Evolutionary conservation across 2,888 invertebrate species (phyloP).

Genomic region (Ophion obscuratus): DNA sequence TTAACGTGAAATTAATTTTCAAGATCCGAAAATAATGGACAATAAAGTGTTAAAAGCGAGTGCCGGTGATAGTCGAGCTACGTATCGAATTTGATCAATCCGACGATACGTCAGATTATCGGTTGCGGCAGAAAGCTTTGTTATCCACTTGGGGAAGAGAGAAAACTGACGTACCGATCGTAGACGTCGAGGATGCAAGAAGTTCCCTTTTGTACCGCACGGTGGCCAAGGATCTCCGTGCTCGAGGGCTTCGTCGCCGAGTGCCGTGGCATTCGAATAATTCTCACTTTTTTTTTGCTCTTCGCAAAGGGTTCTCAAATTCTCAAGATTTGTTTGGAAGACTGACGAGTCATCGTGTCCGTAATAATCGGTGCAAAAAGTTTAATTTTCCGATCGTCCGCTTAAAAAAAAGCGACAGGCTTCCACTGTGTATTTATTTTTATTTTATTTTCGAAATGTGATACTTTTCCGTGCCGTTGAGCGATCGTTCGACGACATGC

Average conservation of each 20-base stretch:
- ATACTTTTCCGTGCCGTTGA: not conserved
- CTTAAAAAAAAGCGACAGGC: no score
- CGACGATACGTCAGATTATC: conserved; percentile 7
- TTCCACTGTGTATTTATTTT: not conserved
- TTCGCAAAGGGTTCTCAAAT: not conserved
- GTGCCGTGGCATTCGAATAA: no score
- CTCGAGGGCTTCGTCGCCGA: conserved; percentile 9
- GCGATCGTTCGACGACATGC: not conserved
- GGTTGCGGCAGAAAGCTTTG: conserved; percentile 36
- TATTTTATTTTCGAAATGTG: not conserved
- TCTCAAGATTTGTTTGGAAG: not conserved
- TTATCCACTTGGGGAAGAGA: conserved; percentile 55
- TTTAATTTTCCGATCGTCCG: not conserved
- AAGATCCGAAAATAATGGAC: not conserved
- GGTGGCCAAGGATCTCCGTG: conserved; percentile 73
- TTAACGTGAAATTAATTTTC: not conserved
- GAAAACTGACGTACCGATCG: conserved; percentile 73
- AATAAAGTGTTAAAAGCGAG: not conserved
- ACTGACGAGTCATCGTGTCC: not conserved
- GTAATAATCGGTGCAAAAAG: not conserved
- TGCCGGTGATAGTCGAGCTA: not conserved
- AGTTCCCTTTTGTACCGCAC: conserved; percentile 72
- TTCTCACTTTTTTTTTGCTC: not conserved
- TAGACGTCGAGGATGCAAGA: conserved; percentile 13
- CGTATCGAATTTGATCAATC: not conserved